A percentile compares a stretch with the other conserved stretches of the same genome.
Evolutionary conservation across 2,797 vertebrate species (phyloP).

Genomic region (Urosaurus nigricauda): DNA sequence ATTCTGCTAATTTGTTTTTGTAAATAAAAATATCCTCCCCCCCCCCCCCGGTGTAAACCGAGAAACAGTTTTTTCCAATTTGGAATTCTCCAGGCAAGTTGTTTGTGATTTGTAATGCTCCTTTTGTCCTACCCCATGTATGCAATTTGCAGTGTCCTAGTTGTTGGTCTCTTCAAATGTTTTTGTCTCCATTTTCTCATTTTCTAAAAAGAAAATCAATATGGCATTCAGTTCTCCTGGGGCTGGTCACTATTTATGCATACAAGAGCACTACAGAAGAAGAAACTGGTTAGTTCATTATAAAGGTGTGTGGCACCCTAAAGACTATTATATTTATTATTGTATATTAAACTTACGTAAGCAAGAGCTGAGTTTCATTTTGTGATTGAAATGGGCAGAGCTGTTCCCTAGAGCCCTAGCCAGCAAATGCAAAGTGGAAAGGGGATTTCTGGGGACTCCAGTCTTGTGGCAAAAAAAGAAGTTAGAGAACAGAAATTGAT

Average conservation of each 20-base stretch:
- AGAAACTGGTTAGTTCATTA: background rate
- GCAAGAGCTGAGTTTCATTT: background rate
- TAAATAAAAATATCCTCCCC: background rate
- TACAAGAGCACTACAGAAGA: background rate
- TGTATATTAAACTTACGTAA: background rate
- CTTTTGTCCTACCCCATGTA: background rate
- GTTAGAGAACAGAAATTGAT: background rate
- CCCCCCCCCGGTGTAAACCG: background rate
- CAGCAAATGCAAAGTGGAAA: too few species aligned
- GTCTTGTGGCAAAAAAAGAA: background rate
- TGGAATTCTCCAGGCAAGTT: background rate
- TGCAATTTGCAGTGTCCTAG: background rate
- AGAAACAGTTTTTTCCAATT: background rate
- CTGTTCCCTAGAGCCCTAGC: background rate
- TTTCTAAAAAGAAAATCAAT: background rate
- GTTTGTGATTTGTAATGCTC: background rate
- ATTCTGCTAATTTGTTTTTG: too few species aligned
- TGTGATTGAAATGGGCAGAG: too few species aligned
- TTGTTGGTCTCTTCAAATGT: background rate
- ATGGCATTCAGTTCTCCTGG: background rate
- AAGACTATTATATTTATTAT: background rate
- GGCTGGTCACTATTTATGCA: background rate
- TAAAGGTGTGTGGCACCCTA: background rate
- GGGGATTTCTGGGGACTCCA: background rate
- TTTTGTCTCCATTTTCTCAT: background rate